Conservation (phyloP, 2,888 invertebrate species). For the Meghimatium bilineatum region DNA sequence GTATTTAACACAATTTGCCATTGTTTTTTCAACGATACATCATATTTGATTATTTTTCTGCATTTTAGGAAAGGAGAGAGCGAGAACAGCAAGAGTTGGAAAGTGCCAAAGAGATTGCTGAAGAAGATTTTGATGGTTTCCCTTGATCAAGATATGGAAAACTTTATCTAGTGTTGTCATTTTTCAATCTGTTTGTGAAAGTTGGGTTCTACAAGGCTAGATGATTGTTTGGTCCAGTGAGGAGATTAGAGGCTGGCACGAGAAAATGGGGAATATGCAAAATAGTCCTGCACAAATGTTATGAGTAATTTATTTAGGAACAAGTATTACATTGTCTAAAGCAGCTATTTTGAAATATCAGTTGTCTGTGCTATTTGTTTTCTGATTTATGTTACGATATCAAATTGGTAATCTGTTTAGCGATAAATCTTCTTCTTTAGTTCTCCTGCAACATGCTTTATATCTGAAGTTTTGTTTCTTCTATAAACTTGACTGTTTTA, state of each 20-base stretch:
- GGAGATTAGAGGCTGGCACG: neutral
- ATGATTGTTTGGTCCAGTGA: neutral
- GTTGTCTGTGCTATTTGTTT: too few relatives aligned
- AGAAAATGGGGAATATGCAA: neutral
- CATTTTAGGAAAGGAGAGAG: conserved; percentile 88
- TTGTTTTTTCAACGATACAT: neutral
- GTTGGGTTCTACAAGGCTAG: neutral
- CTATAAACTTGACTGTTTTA: too few relatives aligned
- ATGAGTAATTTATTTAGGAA: too few relatives aligned
- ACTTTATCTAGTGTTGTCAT: neutral
- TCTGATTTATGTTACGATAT: too few relatives aligned
- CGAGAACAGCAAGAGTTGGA: conserved; percentile 98
- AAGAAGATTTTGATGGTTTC: conserved; percentile 86
- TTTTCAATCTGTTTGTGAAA: conserved; percentile 1
- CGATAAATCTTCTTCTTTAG: too few relatives aligned
- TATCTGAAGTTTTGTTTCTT: too few relatives aligned
- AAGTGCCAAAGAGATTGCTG: conserved; percentile 99
- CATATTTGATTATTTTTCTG: neutral
- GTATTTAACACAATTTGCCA: too few relatives aligned
- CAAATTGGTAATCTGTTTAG: too few relatives aligned
- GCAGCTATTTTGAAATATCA: too few relatives aligned
- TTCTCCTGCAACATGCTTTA: too few relatives aligned
- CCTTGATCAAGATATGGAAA: conserved; percentile 55
- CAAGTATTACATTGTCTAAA: too few relatives aligned
- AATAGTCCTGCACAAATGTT: neutral